A percentile compares a stretch with the other conserved stretches of the same genome.
Evolutionary conservation across 2,797 vertebrate genomes (phyloP).

Genomic region (Gephyroberyx darwinii): DNA sequence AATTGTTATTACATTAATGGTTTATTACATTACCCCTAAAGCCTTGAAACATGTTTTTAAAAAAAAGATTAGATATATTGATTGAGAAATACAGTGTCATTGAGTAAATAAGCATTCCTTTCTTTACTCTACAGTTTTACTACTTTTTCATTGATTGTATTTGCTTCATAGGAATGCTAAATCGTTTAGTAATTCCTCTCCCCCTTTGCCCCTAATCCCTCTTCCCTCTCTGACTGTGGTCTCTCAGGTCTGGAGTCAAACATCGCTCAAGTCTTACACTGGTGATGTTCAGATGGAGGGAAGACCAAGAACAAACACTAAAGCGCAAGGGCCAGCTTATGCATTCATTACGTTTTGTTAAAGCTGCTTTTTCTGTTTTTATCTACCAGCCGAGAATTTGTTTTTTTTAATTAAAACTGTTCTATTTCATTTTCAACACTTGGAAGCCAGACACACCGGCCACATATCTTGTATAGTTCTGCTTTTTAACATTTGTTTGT

Average conservation of each 20-base stretch:
- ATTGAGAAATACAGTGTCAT: too few relatives aligned
- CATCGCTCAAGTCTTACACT: slow-evolving; percentile 86
- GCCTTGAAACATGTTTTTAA: too few relatives aligned
- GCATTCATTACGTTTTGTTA: slow-evolving; percentile 84
- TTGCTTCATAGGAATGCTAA: too few relatives aligned
- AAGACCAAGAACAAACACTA: slow-evolving; percentile 76
- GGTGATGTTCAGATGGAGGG: slow-evolving; percentile 75
- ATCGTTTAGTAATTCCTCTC: neutral
- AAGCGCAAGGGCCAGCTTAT: slow-evolving; percentile 87
- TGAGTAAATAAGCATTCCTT: too few relatives aligned
- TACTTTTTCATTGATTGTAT: neutral
- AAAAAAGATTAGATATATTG: too few relatives aligned
- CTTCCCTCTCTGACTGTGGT: slow-evolving; percentile 15
- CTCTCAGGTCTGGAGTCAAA: slow-evolving; percentile 80
- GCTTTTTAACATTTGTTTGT: slow-evolving; percentile 16
- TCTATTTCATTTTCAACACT: slow-evolving; percentile 14
- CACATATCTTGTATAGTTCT: slow-evolving; percentile 29
- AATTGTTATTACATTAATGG: too few relatives aligned
- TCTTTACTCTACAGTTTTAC: too few relatives aligned
- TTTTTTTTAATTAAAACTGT: slow-evolving; percentile 1
- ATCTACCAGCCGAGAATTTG: slow-evolving; percentile 28
- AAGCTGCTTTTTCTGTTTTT: slow-evolving; percentile 83
- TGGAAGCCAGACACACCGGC: slow-evolving; percentile 64
- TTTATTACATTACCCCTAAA: too few relatives aligned
- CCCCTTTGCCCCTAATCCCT: neutral